Conservation (phyloP, 2,797 vertebrate genomes). For the Pipistrellus nathusii region DNA sequence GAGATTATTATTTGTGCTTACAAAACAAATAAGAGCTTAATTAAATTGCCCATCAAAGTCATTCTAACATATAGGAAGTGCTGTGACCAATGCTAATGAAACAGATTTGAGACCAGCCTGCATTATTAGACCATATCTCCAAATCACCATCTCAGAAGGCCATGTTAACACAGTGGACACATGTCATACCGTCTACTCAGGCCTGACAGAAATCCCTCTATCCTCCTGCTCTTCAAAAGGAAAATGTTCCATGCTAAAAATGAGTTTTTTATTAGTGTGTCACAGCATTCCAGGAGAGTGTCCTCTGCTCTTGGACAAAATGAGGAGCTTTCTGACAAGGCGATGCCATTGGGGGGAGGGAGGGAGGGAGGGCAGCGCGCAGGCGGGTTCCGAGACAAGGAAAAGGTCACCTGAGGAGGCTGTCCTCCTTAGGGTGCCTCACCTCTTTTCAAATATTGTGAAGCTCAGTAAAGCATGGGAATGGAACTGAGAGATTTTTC, state of each 20-base stretch:
- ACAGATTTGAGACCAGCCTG: neutral
- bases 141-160: neutral
- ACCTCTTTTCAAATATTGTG: neutral
- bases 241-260: conserved; percentile 32
- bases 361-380: neutral
- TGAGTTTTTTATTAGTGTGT: conserved; percentile 60
- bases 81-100: conserved; percentile 3
- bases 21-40: conserved; percentile 54
- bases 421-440: neutral
- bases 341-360: neutral
- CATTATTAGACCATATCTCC: neutral
- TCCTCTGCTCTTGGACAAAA: conserved; percentile 32
- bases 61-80: neutral
- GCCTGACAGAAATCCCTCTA: neutral
- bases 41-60: conserved; percentile 50
- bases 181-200: neutral
- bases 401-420: neutral
- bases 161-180: neutral
- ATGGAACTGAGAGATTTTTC: neutral
- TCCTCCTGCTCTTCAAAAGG: conserved; percentile 49
- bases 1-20: conserved; percentile 21
- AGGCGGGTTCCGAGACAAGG: no score
- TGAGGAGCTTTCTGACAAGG: conserved; percentile 50
- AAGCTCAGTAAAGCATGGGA: neutral
- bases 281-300: neutral